Evolutionary conservation across 1,140 invertebrate genomes (phyloP), one percentile per base, ranked within the genome.

Genomic region (Bicyclus anynana): DNA sequence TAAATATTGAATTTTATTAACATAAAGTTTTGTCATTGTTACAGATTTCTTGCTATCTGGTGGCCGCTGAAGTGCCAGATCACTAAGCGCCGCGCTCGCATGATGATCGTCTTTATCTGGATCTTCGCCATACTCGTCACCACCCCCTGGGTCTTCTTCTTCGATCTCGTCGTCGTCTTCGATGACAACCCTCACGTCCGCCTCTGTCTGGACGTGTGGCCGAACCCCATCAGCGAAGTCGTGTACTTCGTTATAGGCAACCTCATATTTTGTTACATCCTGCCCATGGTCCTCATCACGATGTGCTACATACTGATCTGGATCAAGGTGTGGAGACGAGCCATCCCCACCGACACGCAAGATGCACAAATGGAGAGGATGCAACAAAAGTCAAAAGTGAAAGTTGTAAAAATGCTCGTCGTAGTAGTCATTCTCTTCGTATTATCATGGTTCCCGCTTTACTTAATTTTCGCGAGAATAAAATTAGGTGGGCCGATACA

Each of bases 371-470:
- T 97, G 93, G 95, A 97, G 77, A 91, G 94, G 33, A 95, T 96
- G 92, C 95, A 96, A 81, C 95, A 97, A 71, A 96, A 97, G 84
- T 97, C 96, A 9, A 97, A 97, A 89, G 94, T 95, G 14, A 97
- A 97, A 80, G 97, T 98, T 14, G 94, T 99, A 3, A 98, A 98
- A 87, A 99, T 99, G 98, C 89, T 99, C 53, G 93, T 98, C 0
- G 95, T 96, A 0, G 97, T 99, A 0, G 97, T 99, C 2, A 94
- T 98, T 12, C 89, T 98, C 0, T 99, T 99, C 84, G 95, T 97
- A 0, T 84, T 98, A 0, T 98, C 96, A 13, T 99, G 98, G 98
- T 90, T 98, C 60, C 98, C 98, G 0, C 91, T 99, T 7, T 99
- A 99, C 89, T 92, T 94, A 2, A 96, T 97, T 66, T 97, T 97